phyloP scores from a whole-genome alignment of 2,888 invertebrate species.

The Drosophila histrio region DNA sequence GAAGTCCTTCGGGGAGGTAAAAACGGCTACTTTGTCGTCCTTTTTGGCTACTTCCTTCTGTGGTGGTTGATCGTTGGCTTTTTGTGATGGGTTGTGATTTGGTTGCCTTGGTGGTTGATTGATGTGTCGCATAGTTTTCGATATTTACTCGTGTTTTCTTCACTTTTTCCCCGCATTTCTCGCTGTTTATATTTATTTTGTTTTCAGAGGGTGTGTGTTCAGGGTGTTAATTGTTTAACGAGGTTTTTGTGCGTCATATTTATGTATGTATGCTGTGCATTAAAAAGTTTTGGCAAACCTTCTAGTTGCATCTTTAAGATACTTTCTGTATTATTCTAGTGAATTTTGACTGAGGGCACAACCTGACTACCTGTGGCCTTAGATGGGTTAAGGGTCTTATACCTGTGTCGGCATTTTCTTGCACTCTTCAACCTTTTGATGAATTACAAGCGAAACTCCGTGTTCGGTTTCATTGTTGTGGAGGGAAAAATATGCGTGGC shows the following conservation, averaged over 20 bases:
- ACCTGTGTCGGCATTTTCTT: slow-evolving; percentile 62
- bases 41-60: slow-evolving; percentile 4
- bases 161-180: neutral
- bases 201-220: neutral
- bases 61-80: slow-evolving; percentile 47
- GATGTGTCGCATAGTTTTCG: slow-evolving; percentile 58
- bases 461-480: slow-evolving; percentile 51
- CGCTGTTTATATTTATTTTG: neutral
- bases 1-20: slow-evolving; percentile 49
- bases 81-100: slow-evolving; percentile 69
- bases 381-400: slow-evolving; percentile 65
- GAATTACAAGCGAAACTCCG: slow-evolving; percentile 61
- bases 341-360: slow-evolving; percentile 4
- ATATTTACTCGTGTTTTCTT: slow-evolving; percentile 19
- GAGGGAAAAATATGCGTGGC: slow-evolving; percentile 67
- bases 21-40: slow-evolving; percentile 50
- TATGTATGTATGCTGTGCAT: neutral
- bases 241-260: neutral
- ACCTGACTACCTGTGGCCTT: slow-evolving; percentile 45
- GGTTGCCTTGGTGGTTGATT: slow-evolving; percentile 77
- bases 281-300: neutral
- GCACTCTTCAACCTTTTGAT: slow-evolving; percentile 55
- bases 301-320: neutral
- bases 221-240: neutral
- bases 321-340: neutral